Evolutionary conservation across 2,113 vertebrate genomes (phyloP), one percentile per base, ranked within the genome.

Genomic region (Caranx ignobilis): DNA sequence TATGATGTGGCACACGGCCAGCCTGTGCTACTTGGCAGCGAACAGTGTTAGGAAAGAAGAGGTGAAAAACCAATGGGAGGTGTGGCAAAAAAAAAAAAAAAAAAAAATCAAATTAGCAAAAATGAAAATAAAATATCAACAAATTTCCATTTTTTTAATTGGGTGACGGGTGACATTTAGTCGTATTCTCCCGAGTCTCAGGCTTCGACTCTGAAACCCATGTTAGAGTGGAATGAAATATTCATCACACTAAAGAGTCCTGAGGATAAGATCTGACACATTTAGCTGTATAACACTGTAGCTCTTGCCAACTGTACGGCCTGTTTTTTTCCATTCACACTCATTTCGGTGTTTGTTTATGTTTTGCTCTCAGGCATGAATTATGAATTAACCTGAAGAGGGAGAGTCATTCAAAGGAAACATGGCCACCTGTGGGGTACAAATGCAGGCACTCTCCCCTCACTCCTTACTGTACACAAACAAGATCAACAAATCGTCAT

Each of bases 1-100:
- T 91, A 78, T 88, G 86, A 91, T 83, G 85, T 94, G 94, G 92
- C 93, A 79, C 70, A 8, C 8, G 26, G 92, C 92, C 94, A 94
- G 83, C 69, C 77, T 67, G 83, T 76, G 70, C 79, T 83, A 60
- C 82, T 93, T 92, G 88, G 86, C 90, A 88, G 72, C 13, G 5
- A 72, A 43, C 47, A 79, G 68, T 26, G 65, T 39, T 35, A 54
- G 70, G 71, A 52, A 35, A 74, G 52, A 76, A 43, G 60, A 68
- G 66, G 47, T 39, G 19, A 79, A 61, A 74, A 78, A 54, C 26
- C 56, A 26, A 73, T 37, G 37, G n/a, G n/a, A 79, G 57, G 68
- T 32, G 71, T 63, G 1, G 21, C 19, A 52, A 43, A 13, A 6
- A 55, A 11, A 64, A 48, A 66, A 26, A 26, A 26, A 26, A 54